phyloP scores from a whole-genome alignment of 35 echinoderm and acorn worm genomes.

The Hemicentrotus pulcherrimus region DNA sequence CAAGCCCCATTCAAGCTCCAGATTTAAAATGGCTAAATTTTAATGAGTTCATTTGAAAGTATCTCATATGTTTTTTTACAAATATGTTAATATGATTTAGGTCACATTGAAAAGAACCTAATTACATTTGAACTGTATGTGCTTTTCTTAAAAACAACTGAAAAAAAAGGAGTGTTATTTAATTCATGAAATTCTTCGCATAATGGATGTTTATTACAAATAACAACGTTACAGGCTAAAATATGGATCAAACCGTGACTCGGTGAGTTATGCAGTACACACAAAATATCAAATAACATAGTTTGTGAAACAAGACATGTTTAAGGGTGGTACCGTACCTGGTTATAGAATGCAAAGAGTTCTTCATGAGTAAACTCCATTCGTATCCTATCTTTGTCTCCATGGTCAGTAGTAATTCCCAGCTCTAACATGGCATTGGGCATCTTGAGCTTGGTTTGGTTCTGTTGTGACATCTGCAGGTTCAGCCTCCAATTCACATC shows the following conservation, averaged over 20 bases:
- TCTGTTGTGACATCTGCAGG: constrained; percentile 87
- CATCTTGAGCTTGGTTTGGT: constrained; percentile 84
- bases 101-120: no score
- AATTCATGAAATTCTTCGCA: background rate
- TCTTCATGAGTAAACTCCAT: constrained; percentile 96
- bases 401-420: constrained; percentile 59
- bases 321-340: constrained; percentile 62
- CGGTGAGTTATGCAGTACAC: background rate
- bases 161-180: background rate
- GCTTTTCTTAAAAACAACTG: background rate
- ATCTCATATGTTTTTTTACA: no score
- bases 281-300: background rate
- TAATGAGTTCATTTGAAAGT: no score
- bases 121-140: no score
- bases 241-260: background rate
- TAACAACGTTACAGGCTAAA: background rate
- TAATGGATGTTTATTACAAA: no score
- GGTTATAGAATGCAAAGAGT: constrained; percentile 87
- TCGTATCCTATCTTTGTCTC: constrained; percentile 67
- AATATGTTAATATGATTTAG: no score
- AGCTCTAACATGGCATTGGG: constrained; percentile 93
- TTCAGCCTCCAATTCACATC: constrained; percentile 97
- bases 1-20: no score
- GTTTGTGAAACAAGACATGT: background rate
- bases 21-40: no score